Percentiles rank a stretch among this genome's conserved stretches.
Evolutionary conservation across 2,113 vertebrate species (phyloP).

Genomic region (Eclectus roratus): DNA sequence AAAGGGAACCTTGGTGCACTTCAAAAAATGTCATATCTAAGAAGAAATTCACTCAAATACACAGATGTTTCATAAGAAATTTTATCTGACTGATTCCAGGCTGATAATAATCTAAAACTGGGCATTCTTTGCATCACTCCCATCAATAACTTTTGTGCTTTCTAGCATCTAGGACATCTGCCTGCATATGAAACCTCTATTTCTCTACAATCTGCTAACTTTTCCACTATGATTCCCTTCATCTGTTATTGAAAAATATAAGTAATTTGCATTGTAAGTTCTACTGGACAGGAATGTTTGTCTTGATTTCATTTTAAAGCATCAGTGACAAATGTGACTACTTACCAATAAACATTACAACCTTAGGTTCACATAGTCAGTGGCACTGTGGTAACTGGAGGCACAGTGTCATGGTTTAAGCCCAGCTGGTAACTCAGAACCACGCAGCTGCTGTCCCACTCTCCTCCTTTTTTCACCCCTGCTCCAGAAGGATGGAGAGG

Average conservation of each 20-base stretch:
- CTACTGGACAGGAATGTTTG: neutral
- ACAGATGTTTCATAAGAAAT: neutral
- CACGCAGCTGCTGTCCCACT: too few species aligned
- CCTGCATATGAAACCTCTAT: neutral
- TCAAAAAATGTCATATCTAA: neutral
- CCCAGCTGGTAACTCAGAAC: too few species aligned
- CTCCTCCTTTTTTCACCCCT: too few species aligned
- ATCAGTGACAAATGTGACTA: neutral
- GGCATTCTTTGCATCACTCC: neutral
- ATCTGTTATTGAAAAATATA: neutral
- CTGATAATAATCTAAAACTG: neutral
- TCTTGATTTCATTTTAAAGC: conserved; percentile 30
- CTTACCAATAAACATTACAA: neutral
- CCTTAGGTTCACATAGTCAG: neutral
- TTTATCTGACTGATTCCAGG: neutral
- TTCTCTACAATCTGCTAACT: neutral
- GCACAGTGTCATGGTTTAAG: neutral
- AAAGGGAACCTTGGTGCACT: neutral
- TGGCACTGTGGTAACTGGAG: neutral
- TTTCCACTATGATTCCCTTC: neutral
- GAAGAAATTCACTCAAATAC: neutral
- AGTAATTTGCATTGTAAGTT: neutral
- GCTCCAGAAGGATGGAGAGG: too few species aligned
- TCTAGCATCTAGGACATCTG: neutral
- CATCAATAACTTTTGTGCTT: neutral